A percentile compares a stretch with the other conserved stretches of the same genome.
Conservation (phyloP, 2,113 vertebrate genomes). For the Eclectus roratus region DNA sequence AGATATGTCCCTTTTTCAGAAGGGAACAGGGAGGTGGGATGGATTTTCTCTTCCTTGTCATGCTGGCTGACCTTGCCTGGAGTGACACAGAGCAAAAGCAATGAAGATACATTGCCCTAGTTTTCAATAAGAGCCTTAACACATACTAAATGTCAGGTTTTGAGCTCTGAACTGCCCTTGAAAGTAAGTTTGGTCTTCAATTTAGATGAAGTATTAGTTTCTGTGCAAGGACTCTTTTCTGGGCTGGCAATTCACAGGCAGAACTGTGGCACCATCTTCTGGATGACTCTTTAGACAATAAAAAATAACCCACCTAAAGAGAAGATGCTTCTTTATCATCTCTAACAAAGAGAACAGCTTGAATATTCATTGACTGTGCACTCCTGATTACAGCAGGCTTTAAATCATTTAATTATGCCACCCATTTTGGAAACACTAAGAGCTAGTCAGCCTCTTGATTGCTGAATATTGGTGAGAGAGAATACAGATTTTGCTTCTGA, state of each 20-base stretch:
- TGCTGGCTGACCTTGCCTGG: constrained; percentile 57
- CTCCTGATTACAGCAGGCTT: constrained; percentile 58
- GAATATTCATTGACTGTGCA: constrained; percentile 73
- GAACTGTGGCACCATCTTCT: constrained; percentile 77
- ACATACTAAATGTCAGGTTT: background rate
- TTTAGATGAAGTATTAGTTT: background rate
- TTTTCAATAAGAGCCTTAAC: constrained; percentile 33
- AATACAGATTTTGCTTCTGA: constrained; percentile 42
- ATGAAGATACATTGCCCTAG: constrained; percentile 24
- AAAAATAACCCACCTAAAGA: constrained; percentile 28
- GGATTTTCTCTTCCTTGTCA: background rate
- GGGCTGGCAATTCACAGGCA: constrained; percentile 57
- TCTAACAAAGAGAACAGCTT: constrained; percentile 54
- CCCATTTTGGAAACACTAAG: constrained; percentile 61
- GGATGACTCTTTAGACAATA: constrained; percentile 59
- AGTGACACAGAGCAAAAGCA: constrained; percentile 27
- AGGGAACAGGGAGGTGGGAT: background rate
- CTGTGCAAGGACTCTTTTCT: background rate
- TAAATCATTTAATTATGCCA: constrained; percentile 69
- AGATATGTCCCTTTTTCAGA: background rate
- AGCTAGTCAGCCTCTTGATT: constrained; percentile 61
- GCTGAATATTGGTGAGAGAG: constrained; percentile 36
- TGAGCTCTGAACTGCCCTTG: background rate
- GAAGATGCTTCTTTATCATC: background rate
- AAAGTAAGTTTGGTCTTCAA: constrained; percentile 42